These are phyloP conservation scores for Anthoscopus minutus DNA, from an alignment of 2,113 vertebrate genomes.

Conservation along the genomic window DNA sequence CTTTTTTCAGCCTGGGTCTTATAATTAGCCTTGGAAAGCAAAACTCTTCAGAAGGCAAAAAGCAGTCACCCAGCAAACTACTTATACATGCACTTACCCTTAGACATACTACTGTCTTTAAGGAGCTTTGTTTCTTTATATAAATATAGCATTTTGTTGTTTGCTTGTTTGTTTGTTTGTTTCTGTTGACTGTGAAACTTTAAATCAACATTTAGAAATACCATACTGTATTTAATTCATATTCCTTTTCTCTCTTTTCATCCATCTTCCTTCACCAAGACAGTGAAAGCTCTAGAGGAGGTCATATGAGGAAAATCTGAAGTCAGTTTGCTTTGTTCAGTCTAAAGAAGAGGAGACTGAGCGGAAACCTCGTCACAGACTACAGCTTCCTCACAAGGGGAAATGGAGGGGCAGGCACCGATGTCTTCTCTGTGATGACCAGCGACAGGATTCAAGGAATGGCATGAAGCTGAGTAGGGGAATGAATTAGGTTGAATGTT, in stretches of 20 bases:
- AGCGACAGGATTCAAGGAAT: background rate
- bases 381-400: accelerated
- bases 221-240: background rate
- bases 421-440: background rate
- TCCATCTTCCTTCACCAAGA: background rate
- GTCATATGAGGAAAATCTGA: background rate
- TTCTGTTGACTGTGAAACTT: background rate
- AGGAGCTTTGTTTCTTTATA: background rate
- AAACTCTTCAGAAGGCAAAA: no score
- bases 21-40: background rate
- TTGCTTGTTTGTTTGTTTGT: no score
- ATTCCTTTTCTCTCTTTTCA: background rate
- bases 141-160: background rate
- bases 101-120: background rate
- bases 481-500: background rate
- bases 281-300: background rate
- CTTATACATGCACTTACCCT: background rate
- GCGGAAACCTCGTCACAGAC: background rate
- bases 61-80: background rate
- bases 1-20: background rate
- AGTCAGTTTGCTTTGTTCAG: background rate
- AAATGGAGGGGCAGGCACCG: background rate
- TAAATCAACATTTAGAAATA: background rate
- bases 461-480: background rate
- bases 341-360: background rate